These are phyloP conservation scores for Clarias laeviceps DNA, from an alignment of 2,797 vertebrate genomes.

Conservation along the genomic window DNA sequence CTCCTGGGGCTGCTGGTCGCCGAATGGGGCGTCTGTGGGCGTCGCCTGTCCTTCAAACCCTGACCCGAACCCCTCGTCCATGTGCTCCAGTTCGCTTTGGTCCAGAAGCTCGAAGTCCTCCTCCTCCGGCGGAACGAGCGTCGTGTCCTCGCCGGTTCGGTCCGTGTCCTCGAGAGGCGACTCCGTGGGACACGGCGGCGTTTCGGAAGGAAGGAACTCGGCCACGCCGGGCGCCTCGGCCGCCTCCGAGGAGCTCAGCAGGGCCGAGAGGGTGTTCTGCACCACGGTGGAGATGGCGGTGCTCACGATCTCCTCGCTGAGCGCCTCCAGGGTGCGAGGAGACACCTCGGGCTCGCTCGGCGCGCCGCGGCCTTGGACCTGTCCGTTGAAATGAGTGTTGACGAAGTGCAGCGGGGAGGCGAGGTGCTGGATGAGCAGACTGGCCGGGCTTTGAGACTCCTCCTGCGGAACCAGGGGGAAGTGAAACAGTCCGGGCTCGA, in stretches of 20 bases:
- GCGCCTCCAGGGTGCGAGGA: slow-evolving; percentile 77
- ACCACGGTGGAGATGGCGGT: slow-evolving; percentile 85
- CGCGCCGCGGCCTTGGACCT: slow-evolving; percentile 58
- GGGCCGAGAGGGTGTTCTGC: slow-evolving; percentile 85
- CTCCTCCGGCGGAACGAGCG: slow-evolving; percentile 75
- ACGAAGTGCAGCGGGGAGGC: slow-evolving; percentile 95
- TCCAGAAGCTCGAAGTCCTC: slow-evolving; percentile 99
- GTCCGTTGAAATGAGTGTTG: slow-evolving; percentile 96
- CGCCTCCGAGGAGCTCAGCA: slow-evolving; percentile 79
- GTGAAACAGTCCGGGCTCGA: slow-evolving; percentile 75
- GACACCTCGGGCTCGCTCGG: slow-evolving; percentile 45
- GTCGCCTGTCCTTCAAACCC: slow-evolving; percentile 67
- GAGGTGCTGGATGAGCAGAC: slow-evolving; percentile 79
- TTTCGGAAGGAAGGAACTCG: slow-evolving; percentile 69
- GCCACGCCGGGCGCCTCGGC: slow-evolving; percentile 75
- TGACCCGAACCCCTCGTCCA: slow-evolving; percentile 82
- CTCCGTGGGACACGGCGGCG: slow-evolving; percentile 61
- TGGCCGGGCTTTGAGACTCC: slow-evolving; percentile 68
- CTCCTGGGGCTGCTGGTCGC: slow-evolving; percentile 57
- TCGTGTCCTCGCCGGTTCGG: slow-evolving; percentile 61
- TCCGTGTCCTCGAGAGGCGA: slow-evolving; percentile 65
- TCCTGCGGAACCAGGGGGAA: slow-evolving; percentile 64
- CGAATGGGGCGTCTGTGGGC: slow-evolving; percentile 57
- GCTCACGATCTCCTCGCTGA: slow-evolving; percentile 88
- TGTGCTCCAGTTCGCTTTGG: slow-evolving; percentile 96